Conservation (phyloP, 2,113 vertebrate species). For the Myiagra hebetior region DNA sequence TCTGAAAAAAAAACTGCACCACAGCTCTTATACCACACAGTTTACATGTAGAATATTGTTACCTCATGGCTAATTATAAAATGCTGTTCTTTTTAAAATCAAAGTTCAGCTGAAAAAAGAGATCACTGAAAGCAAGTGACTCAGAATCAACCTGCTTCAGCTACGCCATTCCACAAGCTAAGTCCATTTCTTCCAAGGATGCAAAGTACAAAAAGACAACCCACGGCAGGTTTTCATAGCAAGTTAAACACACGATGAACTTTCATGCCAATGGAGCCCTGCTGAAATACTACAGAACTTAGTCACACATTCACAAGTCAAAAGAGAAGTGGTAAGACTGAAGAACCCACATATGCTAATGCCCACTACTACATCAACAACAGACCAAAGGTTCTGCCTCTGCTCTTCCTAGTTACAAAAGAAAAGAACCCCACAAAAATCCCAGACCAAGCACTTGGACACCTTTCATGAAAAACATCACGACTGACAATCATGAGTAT, state of each 20-base stretch:
- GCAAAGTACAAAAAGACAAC: not conserved
- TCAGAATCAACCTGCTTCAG: not conserved
- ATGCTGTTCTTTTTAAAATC: not conserved
- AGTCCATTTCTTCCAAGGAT: not conserved
- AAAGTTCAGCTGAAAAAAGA: not conserved
- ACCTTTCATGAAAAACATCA: not conserved
- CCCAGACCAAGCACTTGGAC: not conserved
- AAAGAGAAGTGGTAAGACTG: not conserved
- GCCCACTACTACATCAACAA: not conserved
- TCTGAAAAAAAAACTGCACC: not conserved
- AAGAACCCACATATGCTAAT: not conserved
- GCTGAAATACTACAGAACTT: not conserved
- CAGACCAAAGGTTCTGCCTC: not conserved
- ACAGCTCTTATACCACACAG: not conserved
- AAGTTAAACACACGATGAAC: not conserved
- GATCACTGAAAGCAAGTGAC: not conserved
- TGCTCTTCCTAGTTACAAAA: not conserved
- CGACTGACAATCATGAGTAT: accelerated
- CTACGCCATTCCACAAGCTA: not conserved
- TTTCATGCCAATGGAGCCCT: not conserved
- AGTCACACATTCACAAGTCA: not conserved
- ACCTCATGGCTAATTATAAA: not conserved
- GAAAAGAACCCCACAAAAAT: not conserved
- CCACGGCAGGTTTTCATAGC: not conserved
- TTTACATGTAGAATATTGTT: not conserved